Percentiles rank a stretch among this genome's conserved stretches.
phyloP scores from a whole-genome alignment of 2,797 vertebrate species.

The Esox masquinongy region DNA sequence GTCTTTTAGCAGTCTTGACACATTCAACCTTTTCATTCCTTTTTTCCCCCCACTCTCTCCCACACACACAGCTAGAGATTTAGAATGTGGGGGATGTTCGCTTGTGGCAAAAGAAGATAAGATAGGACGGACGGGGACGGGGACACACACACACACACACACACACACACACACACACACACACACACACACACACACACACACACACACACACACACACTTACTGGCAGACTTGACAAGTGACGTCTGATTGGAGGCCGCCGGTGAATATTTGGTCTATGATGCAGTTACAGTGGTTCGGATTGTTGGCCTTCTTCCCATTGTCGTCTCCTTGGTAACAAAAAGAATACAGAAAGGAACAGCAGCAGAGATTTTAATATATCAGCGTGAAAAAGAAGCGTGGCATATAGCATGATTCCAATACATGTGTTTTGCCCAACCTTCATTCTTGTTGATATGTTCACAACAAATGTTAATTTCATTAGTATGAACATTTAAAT shows the following conservation, averaged over 20 bases:
- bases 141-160: constrained; percentile 1
- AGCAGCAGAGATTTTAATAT: background rate
- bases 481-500: too few relatives aligned
- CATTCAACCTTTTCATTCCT: background rate
- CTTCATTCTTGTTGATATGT: too few relatives aligned
- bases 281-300: constrained; percentile 98
- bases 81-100: background rate
- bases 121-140: background rate
- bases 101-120: background rate
- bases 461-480: too few relatives aligned
- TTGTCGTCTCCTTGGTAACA: constrained; percentile 86
- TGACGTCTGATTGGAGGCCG: constrained; percentile 95
- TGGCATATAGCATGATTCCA: too few relatives aligned
- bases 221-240: constrained; percentile 98
- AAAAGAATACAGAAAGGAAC: constrained; percentile 8
- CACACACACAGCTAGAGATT: background rate
- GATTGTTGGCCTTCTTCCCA: constrained; percentile 96
- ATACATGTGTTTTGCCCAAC: too few relatives aligned
- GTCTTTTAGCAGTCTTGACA: constrained; percentile 3
- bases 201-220: constrained; percentile 41
- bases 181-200: constrained; percentile 3
- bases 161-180: constrained; percentile 37
- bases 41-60: background rate
- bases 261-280: constrained; percentile 98
- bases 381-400: too few relatives aligned